A percentile compares a stretch with the other conserved stretches of the same genome.
phyloP scores from a whole-genome alignment of 2,888 invertebrate species.

The Noctua janthe region DNA sequence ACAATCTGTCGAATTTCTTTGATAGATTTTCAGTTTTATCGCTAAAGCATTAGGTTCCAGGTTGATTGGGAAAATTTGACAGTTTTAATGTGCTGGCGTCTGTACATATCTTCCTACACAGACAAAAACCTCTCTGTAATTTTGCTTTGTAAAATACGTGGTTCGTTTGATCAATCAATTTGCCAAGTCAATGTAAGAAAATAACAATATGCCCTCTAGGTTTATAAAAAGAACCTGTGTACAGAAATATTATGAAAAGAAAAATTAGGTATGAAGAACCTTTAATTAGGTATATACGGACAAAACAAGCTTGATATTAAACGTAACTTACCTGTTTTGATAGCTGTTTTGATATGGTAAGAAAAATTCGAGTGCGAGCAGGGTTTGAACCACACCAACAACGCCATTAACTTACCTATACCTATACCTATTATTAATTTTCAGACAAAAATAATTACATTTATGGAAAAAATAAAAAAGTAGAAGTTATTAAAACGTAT shows the following conservation, averaged over 20 bases:
- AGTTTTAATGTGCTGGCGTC: too few relatives aligned
- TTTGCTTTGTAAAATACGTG: background rate
- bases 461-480: background rate
- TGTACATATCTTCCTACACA: background rate
- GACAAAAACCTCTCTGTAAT: background rate
- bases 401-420: too few relatives aligned
- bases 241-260: background rate
- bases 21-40: too few relatives aligned
- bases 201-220: background rate
- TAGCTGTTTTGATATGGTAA: too few relatives aligned
- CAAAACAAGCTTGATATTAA: background rate
- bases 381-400: too few relatives aligned
- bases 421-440: background rate
- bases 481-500: background rate
- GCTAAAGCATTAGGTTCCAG: too few relatives aligned
- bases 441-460: slow-evolving; percentile 2
- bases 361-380: too few relatives aligned
- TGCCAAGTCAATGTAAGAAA: background rate
- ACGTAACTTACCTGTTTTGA: background rate
- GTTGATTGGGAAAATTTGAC: too few relatives aligned
- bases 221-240: background rate
- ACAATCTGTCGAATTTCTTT: too few relatives aligned
- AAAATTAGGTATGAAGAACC: background rate
- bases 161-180: slow-evolving; percentile 8
- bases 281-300: background rate